phyloP scores from a whole-genome alignment of 1,140 invertebrate genomes.

The Chrysoperla carnea region DNA sequence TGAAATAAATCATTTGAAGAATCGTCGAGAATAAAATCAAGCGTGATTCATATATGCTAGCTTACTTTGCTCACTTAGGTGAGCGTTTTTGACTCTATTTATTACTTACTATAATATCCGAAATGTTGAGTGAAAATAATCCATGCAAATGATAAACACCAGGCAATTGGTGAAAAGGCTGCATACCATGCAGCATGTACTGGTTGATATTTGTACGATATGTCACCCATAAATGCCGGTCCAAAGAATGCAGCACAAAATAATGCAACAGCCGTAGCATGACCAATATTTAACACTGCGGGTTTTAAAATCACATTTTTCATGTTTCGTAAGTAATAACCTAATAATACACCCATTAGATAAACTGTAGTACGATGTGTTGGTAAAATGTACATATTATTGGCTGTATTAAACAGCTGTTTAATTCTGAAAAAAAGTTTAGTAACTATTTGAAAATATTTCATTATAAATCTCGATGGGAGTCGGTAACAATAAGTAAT shows the following conservation, averaged over 20 bases:
- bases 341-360: conserved; percentile 46
- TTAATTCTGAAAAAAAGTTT: conserved; percentile 31
- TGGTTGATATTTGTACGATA: conserved; percentile 44
- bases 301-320: conserved; percentile 19
- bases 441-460: too few relatives aligned
- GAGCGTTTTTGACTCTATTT: too few relatives aligned
- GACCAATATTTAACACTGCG: conserved; percentile 23
- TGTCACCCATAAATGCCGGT: conserved; percentile 42
- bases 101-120: conserved; percentile 34
- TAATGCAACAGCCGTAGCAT: conserved; percentile 13
- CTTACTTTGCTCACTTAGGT: too few relatives aligned
- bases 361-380: conserved; percentile 50
- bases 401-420: conserved; percentile 48
- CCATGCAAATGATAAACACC: conserved; percentile 49
- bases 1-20: too few relatives aligned
- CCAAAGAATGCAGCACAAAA: conserved; percentile 35
- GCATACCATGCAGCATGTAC: conserved; percentile 47
- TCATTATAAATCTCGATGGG: too few relatives aligned
- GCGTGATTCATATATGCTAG: too few relatives aligned
- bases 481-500: too few relatives aligned
- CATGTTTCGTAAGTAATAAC: conserved; percentile 34
- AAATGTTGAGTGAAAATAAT: conserved; percentile 40
- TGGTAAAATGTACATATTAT: conserved; percentile 51
- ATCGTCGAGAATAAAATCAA: too few relatives aligned
- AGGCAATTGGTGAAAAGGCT: conserved; percentile 50